phyloP scores from a whole-genome alignment of 1,140 invertebrate species.

The Psilanteris sp. region DNA sequence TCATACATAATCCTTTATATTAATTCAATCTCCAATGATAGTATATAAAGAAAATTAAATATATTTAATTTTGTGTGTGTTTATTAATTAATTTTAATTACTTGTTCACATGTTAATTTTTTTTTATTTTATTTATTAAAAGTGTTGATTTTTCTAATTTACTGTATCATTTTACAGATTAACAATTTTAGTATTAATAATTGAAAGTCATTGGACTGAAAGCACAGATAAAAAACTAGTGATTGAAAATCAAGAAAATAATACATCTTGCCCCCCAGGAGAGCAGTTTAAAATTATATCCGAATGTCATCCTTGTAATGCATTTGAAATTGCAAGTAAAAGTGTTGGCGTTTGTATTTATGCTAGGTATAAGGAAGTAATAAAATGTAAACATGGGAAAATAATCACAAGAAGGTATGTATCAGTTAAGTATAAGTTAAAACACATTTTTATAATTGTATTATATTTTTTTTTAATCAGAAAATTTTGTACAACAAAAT shows the following conservation, averaged over 20 bases:
- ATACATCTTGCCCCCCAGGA: slow-evolving; percentile 86
- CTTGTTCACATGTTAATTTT: too few species aligned
- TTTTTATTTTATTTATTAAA: too few species aligned
- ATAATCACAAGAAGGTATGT: slow-evolving; percentile 85
- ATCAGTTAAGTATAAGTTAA: too few species aligned
- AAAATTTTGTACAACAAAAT: too few species aligned
- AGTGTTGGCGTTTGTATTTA: slow-evolving; percentile 85
- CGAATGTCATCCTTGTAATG: slow-evolving; percentile 89
- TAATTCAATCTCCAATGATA: too few species aligned
- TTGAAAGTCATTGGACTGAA: slow-evolving; percentile 87
- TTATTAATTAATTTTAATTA: too few species aligned
- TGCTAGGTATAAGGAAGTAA: slow-evolving; percentile 85
- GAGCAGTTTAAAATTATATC: slow-evolving; percentile 85
- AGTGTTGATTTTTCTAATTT: too few species aligned
- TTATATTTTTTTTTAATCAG: too few species aligned
- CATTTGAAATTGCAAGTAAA: slow-evolving; percentile 86
- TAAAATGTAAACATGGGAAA: slow-evolving; percentile 86
- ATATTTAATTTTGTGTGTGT: too few species aligned
- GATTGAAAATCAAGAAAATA: slow-evolving; percentile 84
- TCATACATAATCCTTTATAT: too few species aligned
- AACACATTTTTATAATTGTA: too few species aligned
- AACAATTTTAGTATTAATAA: slow-evolving; percentile 87
- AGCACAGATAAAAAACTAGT: slow-evolving; percentile 79
- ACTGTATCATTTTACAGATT: slow-evolving; percentile 84
- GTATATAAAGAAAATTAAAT: too few species aligned